These are phyloP conservation scores for Spodoptera picta DNA, from an alignment of 2,888 invertebrate genomes.

Conservation along the genomic window DNA sequence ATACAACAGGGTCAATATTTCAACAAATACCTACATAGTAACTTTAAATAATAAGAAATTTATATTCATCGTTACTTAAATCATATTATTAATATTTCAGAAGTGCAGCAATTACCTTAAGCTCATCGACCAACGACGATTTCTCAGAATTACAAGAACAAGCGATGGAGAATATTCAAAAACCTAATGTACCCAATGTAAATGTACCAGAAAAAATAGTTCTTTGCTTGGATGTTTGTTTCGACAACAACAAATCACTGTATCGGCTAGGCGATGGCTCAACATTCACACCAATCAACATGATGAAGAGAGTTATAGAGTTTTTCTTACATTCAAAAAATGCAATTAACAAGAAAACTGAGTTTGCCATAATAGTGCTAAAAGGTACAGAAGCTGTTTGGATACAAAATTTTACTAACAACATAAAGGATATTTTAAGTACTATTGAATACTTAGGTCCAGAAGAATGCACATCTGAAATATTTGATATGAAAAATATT, in stretches of 20 bases:
- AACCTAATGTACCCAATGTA: slow-evolving; percentile 82
- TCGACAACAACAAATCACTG: slow-evolving; percentile 87
- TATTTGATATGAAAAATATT: slow-evolving; percentile 87
- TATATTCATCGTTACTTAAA: too few relatives aligned
- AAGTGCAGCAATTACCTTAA: slow-evolving; percentile 18
- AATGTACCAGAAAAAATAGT: slow-evolving; percentile 90
- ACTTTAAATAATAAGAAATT: too few relatives aligned
- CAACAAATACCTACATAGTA: not conserved
- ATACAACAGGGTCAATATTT: slow-evolving; percentile 58
- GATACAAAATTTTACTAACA: slow-evolving; percentile 90
- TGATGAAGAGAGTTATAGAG: slow-evolving; percentile 90
- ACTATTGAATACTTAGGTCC: slow-evolving; percentile 86
- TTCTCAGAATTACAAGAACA: slow-evolving; percentile 71
- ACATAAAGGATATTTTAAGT: slow-evolving; percentile 87
- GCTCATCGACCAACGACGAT: slow-evolving; percentile 51
- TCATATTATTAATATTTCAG: slow-evolving; percentile 45
- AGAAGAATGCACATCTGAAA: slow-evolving; percentile 85
- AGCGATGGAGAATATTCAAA: slow-evolving; percentile 80
- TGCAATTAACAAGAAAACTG: slow-evolving; percentile 88
- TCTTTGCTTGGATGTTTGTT: slow-evolving; percentile 90
- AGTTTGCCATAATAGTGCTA: slow-evolving; percentile 90
- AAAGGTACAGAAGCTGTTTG: slow-evolving; percentile 86
- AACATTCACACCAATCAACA: slow-evolving; percentile 87
- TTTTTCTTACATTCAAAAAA: slow-evolving; percentile 90
- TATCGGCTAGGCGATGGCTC: slow-evolving; percentile 87